Evolutionary conservation across 2,797 vertebrate species (phyloP).

Genomic region (Etheostoma nigrum): DNA sequence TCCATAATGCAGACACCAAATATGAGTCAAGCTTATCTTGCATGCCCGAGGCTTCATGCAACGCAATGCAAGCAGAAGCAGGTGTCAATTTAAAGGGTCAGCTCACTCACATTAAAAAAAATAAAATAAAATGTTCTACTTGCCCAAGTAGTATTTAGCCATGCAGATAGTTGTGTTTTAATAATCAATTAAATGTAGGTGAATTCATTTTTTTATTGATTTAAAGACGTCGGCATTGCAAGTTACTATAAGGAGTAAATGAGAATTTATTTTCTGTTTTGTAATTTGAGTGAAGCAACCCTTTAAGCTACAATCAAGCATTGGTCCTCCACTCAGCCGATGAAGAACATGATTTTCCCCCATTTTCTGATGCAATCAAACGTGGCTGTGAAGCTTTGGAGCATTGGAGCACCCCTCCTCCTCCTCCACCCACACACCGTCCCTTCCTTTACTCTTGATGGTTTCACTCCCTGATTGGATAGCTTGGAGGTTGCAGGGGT

Average conservation of each 20-base stretch:
- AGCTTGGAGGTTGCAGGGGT: constrained; percentile 34
- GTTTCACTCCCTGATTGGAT: constrained; percentile 45
- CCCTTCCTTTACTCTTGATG: constrained; percentile 1
- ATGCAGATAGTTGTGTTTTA: constrained; percentile 7
- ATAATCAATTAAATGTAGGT: neutral
- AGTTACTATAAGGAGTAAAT: neutral
- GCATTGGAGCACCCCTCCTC: constrained; percentile 8
- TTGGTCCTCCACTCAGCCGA: constrained; percentile 13
- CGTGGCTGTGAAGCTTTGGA: constrained; percentile 33
- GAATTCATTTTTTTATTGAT: neutral
- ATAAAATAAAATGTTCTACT: neutral
- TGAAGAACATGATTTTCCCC: constrained; percentile 58
- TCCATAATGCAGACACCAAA: constrained; percentile 22
- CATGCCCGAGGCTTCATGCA: constrained; percentile 33
- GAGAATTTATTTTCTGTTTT: neutral
- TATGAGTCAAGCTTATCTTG: constrained; percentile 4
- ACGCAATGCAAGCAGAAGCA: constrained; percentile 6
- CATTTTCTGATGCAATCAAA: constrained; percentile 35
- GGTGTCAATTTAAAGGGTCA: constrained; percentile 26
- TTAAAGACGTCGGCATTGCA: neutral
- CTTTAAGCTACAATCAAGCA: constrained; percentile 29
- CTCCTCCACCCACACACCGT: constrained; percentile 10
- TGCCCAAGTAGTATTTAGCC: neutral
- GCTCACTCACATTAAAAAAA: constrained; percentile 42
- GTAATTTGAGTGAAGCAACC: constrained; percentile 27